Conservation (phyloP, 2,797 vertebrate genomes). For the Cetoscarus ocellatus region DNA sequence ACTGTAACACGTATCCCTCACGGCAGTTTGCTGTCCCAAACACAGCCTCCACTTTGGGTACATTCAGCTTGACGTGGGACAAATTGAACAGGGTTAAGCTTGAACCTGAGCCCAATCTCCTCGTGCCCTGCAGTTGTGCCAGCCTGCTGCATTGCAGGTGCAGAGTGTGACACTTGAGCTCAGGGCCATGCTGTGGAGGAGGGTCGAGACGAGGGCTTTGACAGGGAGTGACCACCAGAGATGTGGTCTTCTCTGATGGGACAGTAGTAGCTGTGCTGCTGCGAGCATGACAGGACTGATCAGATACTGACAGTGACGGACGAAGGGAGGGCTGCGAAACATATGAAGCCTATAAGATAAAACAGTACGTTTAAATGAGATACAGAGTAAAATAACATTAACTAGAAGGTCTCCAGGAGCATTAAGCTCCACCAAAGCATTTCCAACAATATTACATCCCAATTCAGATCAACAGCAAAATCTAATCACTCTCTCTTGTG, state of each 20-base stretch:
- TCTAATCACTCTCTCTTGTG: too few relatives aligned
- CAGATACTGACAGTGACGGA: too few relatives aligned
- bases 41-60: constrained; percentile 26
- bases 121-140: constrained; percentile 55
- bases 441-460: too few relatives aligned
- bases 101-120: constrained; percentile 43
- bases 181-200: constrained; percentile 54
- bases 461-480: too few relatives aligned
- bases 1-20: constrained; percentile 32
- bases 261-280: background rate
- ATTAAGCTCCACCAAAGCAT: too few relatives aligned
- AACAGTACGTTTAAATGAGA: too few relatives aligned
- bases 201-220: constrained; percentile 57
- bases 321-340: too few relatives aligned
- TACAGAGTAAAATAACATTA: too few relatives aligned
- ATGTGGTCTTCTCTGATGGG: constrained; percentile 50
- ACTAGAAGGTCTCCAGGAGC: too few relatives aligned
- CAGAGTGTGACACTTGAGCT: constrained; percentile 75
- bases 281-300: background rate
- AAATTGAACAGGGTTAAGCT: constrained; percentile 42
- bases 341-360: too few relatives aligned
- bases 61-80: constrained; percentile 39
- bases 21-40: constrained; percentile 49
- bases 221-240: constrained; percentile 65
- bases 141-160: constrained; percentile 83